Conservation (phyloP, 2,113 vertebrate genomes). For the Peromyscus polionotus region DNA sequence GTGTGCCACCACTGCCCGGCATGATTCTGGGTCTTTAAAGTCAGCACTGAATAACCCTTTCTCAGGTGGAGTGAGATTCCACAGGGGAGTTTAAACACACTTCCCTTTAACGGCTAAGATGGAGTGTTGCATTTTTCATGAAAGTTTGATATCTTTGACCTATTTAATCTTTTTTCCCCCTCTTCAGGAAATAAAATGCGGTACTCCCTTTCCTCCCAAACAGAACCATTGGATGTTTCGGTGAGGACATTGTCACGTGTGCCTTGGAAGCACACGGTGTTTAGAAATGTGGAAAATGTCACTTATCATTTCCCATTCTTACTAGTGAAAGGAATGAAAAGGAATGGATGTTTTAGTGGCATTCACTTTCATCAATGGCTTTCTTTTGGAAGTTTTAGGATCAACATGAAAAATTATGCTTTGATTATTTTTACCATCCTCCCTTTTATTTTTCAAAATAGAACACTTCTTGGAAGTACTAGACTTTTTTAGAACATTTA, state of each 20-base stretch:
- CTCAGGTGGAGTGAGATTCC: background rate
- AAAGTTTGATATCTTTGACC: slow-evolving; percentile 72
- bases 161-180: slow-evolving; percentile 49
- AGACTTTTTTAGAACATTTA: background rate
- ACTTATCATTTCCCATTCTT: background rate
- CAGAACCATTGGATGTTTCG: background rate
- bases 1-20: no score
- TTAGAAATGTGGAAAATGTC: background rate
- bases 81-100: background rate
- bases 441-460: background rate
- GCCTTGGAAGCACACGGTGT: background rate
- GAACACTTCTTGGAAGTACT: background rate
- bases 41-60: background rate
- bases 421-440: background rate
- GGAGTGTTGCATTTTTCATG: slow-evolving; percentile 44
- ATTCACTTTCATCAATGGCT: background rate
- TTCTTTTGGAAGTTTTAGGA: background rate
- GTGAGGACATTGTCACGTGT: background rate
- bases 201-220: slow-evolving; percentile 8
- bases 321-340: background rate
- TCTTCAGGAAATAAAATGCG: slow-evolving; percentile 47
- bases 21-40: background rate
- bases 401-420: slow-evolving; percentile 52
- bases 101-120: slow-evolving; percentile 58
- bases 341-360: slow-evolving; percentile 35